These are phyloP conservation scores for Ennomos erosarius DNA, from an alignment of 2,888 invertebrate species.

Conservation along the genomic window DNA sequence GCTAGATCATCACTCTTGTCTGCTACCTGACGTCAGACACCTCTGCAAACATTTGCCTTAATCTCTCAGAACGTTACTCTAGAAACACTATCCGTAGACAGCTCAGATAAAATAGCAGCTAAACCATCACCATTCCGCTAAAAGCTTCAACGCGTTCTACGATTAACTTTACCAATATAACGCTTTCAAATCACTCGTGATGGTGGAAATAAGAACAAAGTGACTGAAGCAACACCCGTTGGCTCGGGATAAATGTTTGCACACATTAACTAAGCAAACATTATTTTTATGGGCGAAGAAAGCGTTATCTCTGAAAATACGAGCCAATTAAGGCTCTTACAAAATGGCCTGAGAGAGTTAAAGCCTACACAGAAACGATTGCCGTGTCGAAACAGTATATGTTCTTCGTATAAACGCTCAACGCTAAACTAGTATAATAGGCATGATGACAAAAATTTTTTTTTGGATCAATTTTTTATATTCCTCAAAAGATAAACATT, in stretches of 20 bases:
- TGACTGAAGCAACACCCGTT: slow-evolving; percentile 3
- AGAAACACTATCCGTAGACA: no score
- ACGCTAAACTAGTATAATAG: no score
- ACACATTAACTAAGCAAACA: slow-evolving; percentile 32
- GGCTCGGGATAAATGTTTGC: slow-evolving; percentile 15
- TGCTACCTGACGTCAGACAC: no score
- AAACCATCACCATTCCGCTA: slow-evolving; percentile 1
- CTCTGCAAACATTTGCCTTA: no score
- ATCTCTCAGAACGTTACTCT: no score
- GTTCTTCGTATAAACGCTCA: no score
- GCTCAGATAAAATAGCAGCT: neutral
- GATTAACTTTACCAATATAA: slow-evolving; percentile 7
- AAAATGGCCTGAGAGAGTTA: slow-evolving; percentile 20
- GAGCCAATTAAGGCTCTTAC: slow-evolving; percentile 26
- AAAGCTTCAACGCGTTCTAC: slow-evolving; percentile 1
- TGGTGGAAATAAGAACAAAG: slow-evolving; percentile 6
- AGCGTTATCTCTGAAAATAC: slow-evolving; percentile 34
- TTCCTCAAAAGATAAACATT: no score
- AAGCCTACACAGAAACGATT: neutral
- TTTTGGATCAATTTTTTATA: no score
- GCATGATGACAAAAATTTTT: no score
- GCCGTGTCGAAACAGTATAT: neutral
- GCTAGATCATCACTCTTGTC: no score
- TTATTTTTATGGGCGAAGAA: slow-evolving; percentile 24
- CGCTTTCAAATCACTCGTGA: neutral